Evolutionary conservation across 1,140 invertebrate genomes (phyloP).

Genomic region (Episyrphus balteatus): DNA sequence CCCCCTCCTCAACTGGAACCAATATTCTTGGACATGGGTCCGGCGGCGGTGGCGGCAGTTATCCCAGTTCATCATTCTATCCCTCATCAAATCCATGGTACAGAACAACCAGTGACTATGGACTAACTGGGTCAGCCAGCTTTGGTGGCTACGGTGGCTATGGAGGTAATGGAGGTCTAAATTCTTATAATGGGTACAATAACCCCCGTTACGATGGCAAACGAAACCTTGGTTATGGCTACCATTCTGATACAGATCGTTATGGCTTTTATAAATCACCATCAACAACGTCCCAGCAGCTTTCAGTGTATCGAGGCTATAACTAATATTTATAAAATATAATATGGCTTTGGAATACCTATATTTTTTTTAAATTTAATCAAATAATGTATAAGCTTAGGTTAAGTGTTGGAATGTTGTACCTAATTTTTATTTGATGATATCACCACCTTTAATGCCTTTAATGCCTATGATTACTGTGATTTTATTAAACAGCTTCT

Average conservation of each 20-base stretch:
- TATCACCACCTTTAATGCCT: too few species aligned
- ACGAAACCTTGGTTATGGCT: slow-evolving; percentile 32
- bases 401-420: too few species aligned
- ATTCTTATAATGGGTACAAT: slow-evolving; percentile 36
- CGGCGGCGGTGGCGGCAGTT: slow-evolving; percentile 2
- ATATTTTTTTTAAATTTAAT: background rate
- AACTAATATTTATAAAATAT: background rate
- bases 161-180: slow-evolving; percentile 37
- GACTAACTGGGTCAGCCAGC: slow-evolving; percentile 15
- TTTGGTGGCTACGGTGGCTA: slow-evolving; percentile 36
- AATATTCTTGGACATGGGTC: background rate
- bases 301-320: background rate
- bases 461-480: too few species aligned
- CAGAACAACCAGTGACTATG: slow-evolving; percentile 3
- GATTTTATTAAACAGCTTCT: too few species aligned
- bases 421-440: too few species aligned
- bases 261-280: slow-evolving; percentile 18
- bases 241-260: slow-evolving; percentile 26
- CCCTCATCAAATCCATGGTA: slow-evolving; percentile 14
- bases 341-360: background rate
- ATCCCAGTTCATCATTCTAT: slow-evolving; percentile 3
- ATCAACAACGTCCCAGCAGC: background rate
- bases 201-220: slow-evolving; percentile 30
- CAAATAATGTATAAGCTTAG: too few species aligned
- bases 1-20: background rate